These are phyloP conservation scores for Gonioctena quinquepunctata DNA, from an alignment of 1,140 invertebrate species.

Conservation along the genomic window DNA sequence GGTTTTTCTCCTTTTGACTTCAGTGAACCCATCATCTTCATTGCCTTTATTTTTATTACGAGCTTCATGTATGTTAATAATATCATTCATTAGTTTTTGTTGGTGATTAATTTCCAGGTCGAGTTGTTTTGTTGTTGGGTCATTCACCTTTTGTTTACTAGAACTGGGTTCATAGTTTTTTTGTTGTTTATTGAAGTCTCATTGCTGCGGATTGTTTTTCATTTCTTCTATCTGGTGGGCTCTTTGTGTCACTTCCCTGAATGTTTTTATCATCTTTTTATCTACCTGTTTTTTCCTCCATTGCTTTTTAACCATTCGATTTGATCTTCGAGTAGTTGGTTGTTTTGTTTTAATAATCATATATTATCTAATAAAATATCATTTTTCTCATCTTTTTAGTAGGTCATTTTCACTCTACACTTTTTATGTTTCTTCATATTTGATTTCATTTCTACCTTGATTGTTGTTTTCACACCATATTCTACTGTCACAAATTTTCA, in stretches of 20 bases:
- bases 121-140: too few species aligned
- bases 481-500: neutral
- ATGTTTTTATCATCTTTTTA: constrained; percentile 5
- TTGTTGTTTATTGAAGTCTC: neutral
- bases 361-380: too few species aligned
- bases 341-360: neutral
- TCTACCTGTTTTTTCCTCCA: neutral
- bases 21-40: too few species aligned
- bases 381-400: neutral
- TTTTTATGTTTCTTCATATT: too few species aligned
- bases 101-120: neutral
- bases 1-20: too few species aligned
- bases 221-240: neutral
- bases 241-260: constrained; percentile 4
- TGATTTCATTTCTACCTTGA: too few species aligned
- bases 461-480: neutral
- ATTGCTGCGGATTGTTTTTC: neutral
- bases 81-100: too few species aligned
- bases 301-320: neutral
- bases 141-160: too few species aligned
- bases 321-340: neutral
- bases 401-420: neutral
- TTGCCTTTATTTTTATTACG: too few species aligned
- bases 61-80: too few species aligned
- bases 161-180: neutral